Conservation (phyloP, 2,888 invertebrate genomes). For the Cyclophora albipunctata region DNA sequence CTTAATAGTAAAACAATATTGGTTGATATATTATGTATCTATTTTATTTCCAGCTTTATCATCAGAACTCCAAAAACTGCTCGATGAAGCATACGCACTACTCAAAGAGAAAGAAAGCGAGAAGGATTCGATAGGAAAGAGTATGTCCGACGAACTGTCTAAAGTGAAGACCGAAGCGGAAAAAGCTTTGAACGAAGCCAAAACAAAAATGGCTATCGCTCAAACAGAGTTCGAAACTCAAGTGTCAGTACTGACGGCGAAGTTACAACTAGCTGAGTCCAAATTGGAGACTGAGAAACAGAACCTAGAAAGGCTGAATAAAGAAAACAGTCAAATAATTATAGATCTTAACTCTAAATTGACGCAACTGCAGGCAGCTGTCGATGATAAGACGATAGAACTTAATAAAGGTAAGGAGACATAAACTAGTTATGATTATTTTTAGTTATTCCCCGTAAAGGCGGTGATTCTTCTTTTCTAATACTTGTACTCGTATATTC, state of each 20-base stretch:
- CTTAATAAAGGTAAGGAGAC: conserved; percentile 61
- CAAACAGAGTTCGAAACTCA: conserved; percentile 77
- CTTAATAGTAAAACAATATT: too few species aligned
- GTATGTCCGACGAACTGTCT: conserved; percentile 64
- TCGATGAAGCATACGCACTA: conserved; percentile 70
- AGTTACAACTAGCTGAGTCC: conserved; percentile 70
- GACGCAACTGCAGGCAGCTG: conserved; percentile 61
- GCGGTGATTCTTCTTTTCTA: too few species aligned
- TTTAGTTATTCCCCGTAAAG: too few species aligned
- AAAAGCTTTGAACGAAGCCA: conserved; percentile 66
- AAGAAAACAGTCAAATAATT: conserved; percentile 64
- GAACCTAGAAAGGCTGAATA: conserved; percentile 61
- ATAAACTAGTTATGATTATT: too few species aligned
- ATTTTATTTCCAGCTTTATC: conserved; percentile 49
- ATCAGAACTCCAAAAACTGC: conserved; percentile 64
- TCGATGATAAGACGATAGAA: conserved; percentile 70
- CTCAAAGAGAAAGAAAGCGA: conserved; percentile 69
- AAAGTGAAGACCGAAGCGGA: conserved; percentile 68
- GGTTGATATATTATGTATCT: too few species aligned
- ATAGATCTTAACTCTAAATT: conserved; percentile 65
- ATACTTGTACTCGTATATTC: too few species aligned
- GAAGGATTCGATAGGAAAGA: conserved; percentile 67
- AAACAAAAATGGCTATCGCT: conserved; percentile 80
- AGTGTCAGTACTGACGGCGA: conserved; percentile 69
- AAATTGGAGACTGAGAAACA: conserved; percentile 64